Evolutionary conservation across 2,797 vertebrate species (phyloP).

Genomic region (Chaetodon trifasciatus): DNA sequence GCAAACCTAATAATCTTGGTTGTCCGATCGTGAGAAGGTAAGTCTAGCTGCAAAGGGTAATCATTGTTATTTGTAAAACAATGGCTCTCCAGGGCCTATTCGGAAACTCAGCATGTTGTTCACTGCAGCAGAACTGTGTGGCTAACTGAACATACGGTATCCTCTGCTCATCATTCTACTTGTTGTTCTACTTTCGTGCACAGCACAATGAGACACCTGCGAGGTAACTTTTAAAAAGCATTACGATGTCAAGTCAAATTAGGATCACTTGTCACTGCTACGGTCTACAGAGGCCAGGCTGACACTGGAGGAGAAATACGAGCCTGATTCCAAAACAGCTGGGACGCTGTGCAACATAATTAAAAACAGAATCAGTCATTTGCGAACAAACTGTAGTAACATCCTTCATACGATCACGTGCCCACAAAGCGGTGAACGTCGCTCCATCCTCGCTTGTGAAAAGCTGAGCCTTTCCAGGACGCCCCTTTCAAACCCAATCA

Average conservation of each 20-base stretch:
- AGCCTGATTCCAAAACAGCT: no score
- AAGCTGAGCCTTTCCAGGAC: no score
- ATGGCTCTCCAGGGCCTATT: conserved; percentile 18
- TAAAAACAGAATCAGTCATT: no score
- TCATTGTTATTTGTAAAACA: conserved; percentile 66
- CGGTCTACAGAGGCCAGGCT: background rate
- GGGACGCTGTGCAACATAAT: no score
- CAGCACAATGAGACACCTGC: background rate
- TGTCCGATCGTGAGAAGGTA: conserved; percentile 34
- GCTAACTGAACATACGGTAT: conserved; percentile 11
- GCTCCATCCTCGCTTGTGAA: no score
- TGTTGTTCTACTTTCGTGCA: no score
- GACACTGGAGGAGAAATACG: background rate
- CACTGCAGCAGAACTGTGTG: background rate
- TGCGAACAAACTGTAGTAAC: no score
- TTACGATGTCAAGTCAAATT: conserved; percentile 11
- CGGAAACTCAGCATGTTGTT: conserved; percentile 31
- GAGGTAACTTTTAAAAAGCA: background rate
- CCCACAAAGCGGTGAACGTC: no score
- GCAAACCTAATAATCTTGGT: conserved; percentile 69
- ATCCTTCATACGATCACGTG: no score
- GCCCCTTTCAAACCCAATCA: no score
- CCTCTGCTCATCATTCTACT: no score
- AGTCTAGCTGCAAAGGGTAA: conserved; percentile 54
- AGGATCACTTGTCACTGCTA: background rate